Evolutionary conservation across 2,113 vertebrate species (phyloP).

Genomic region (Cyphomyrus plagiostoma): DNA sequence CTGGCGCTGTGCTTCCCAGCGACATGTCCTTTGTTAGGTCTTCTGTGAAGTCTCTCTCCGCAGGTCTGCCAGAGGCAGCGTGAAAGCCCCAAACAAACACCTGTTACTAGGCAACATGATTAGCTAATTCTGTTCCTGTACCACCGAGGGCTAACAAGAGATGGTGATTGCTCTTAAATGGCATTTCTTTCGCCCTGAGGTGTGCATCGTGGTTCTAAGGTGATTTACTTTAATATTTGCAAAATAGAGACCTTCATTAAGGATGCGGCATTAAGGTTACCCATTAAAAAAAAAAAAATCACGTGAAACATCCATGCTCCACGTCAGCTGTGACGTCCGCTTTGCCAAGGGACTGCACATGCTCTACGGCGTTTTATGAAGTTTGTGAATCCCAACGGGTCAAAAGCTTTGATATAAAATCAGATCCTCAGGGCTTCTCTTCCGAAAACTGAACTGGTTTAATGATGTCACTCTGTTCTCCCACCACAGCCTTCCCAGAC

Average conservation of each 20-base stretch:
- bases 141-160: background rate
- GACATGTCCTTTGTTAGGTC: background rate
- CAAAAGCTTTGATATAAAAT: background rate
- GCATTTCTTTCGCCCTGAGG: background rate
- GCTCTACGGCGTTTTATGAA: background rate
- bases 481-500: background rate
- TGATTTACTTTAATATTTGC: background rate
- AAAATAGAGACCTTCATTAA: background rate
- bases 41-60: background rate
- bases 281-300: background rate
- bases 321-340: background rate
- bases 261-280: background rate
- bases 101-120: constrained; percentile 23
- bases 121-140: background rate
- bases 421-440: background rate
- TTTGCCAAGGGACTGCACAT: background rate
- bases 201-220: background rate
- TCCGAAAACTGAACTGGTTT: background rate
- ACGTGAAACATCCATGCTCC: background rate
- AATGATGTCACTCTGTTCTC: background rate
- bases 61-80: background rate
- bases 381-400: background rate
- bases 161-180: background rate
- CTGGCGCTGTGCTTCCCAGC: background rate
- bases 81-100: constrained; percentile 8